Percentiles rank a stretch among this genome's conserved stretches.
phyloP scores from a whole-genome alignment of 2,113 vertebrate species.

The Vireo altiloquus region DNA sequence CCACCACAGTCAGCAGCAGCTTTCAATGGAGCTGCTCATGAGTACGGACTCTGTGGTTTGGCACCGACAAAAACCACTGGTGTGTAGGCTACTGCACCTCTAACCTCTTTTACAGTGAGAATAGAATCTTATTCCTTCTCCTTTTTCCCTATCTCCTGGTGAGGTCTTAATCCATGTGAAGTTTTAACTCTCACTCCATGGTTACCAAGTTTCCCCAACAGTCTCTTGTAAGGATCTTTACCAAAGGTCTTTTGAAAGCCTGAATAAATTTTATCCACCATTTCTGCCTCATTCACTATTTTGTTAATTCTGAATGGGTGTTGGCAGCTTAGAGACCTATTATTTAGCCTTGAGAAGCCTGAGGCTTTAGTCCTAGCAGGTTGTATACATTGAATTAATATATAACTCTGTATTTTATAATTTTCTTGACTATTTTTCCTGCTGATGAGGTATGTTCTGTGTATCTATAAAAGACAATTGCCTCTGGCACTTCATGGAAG shows the following conservation, averaged over 20 bases:
- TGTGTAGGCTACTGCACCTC: not conserved
- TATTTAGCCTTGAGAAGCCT: not conserved
- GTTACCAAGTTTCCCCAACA: constrained; percentile 30
- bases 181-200: constrained; percentile 40
- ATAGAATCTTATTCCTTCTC: not conserved
- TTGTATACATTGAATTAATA: not conserved
- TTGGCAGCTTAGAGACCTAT: not conserved
- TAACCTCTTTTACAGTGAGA: not conserved
- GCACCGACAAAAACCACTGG: not conserved
- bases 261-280: constrained; percentile 50
- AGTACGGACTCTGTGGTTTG: not conserved
- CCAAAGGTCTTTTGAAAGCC: constrained; percentile 44
- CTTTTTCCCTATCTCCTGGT: not conserved
- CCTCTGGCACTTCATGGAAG: not conserved
- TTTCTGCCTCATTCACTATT: constrained; percentile 31
- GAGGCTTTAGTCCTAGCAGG: not conserved
- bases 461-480: not conserved
- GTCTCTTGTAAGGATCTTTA: constrained; percentile 21
- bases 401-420: not conserved
- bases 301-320: constrained; percentile 19
- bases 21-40: constrained; percentile 26
- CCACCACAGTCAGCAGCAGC: not conserved
- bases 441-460: not conserved
- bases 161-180: constrained; percentile 19
- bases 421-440: not conserved